Base-by-base conservation (phyloP, 2,113 vertebrate species). In the Daboia siamensis region DNA sequence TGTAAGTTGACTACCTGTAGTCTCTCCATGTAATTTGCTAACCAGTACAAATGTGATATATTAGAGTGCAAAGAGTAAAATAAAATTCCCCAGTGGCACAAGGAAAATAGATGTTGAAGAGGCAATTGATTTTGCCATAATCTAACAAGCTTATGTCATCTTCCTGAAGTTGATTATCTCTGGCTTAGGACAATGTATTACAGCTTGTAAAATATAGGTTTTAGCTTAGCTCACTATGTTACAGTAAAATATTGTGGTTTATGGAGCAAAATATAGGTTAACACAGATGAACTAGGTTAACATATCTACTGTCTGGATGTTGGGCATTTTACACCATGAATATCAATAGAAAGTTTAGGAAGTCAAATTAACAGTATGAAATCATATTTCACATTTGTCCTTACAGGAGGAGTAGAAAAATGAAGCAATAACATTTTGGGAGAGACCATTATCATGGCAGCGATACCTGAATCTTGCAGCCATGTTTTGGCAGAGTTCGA, bases 401-500 rank as follows among this genome's bases (percentile, higher is more conserved):
- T 86, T 93, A 33, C 88, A 97, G 96, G 59, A 91, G 1, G 23
- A 61, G 20, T 48, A 88, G 3, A 51, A 91, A 90, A 84, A 92
- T 92, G 91, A 93, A 91, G 69, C 26, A 89, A 1, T 90, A 89
- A 90, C 0, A 1, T 54, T 44, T 86, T 51, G 0, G 93, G 87
- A 93, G 7, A 13, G 57, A 93, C 64, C 26, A 33, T 84, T 88
- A 80, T 91, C 74, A 92, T 98, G 95, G 97, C 98, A 86, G 74
- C 97, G 84, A 96, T 99, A 90, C 97, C 98, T 2, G 99, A 99
- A 85, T 95, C 96, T 94, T 97, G 97, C 94, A 98, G 97, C 96
- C 98, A 99, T 95, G 98, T 99, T 3, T 96, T 99, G 96, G 98
- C 98, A 15, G 99, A 99, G 94, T 98, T 99, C 55, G 99, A 99